These are phyloP conservation scores for Arremon aurantiirostris DNA, from an alignment of 2,797 vertebrate genomes.

Conservation along the genomic window DNA sequence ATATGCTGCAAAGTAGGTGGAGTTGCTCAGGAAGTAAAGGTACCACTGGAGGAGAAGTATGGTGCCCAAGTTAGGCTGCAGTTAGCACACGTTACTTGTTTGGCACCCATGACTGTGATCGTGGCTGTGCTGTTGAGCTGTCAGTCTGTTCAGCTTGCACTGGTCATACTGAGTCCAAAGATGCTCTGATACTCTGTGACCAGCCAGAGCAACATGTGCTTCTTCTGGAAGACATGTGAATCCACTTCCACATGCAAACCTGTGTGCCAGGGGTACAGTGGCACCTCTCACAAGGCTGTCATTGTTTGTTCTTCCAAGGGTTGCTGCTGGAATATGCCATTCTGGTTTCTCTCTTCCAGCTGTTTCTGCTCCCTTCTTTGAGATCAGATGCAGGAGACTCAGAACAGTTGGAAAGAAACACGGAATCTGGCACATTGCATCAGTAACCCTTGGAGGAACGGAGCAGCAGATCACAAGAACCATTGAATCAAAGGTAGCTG, in stretches of 20 bases:
- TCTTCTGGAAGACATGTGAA: not conserved
- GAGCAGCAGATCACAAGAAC: constrained; percentile 61
- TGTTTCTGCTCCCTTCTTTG: constrained; percentile 74
- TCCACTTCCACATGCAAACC: not conserved
- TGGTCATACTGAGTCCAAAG: not conserved
- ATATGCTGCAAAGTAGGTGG: not conserved
- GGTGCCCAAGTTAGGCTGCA: not conserved
- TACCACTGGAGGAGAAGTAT: not conserved
- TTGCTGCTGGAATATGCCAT: constrained; percentile 70
- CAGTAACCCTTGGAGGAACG: constrained; percentile 66
- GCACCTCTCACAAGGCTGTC: constrained; percentile 49
- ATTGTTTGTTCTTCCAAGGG: constrained; percentile 65
- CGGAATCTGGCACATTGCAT: constrained; percentile 68
- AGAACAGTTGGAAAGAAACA: constrained; percentile 73
- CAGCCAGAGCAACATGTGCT: not conserved
- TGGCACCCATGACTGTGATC: not conserved
- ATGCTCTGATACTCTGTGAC: not conserved
- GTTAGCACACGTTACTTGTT: not conserved
- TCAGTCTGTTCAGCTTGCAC: not conserved
- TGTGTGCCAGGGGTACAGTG: not conserved
- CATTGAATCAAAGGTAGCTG: constrained; percentile 67
- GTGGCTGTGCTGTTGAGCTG: not conserved
- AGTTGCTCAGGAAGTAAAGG: not conserved
- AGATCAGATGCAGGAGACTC: constrained; percentile 75
- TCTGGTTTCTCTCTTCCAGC: constrained; percentile 75